Conservation (phyloP, 2,888 invertebrate species). For the Ectemnius lituratus region DNA sequence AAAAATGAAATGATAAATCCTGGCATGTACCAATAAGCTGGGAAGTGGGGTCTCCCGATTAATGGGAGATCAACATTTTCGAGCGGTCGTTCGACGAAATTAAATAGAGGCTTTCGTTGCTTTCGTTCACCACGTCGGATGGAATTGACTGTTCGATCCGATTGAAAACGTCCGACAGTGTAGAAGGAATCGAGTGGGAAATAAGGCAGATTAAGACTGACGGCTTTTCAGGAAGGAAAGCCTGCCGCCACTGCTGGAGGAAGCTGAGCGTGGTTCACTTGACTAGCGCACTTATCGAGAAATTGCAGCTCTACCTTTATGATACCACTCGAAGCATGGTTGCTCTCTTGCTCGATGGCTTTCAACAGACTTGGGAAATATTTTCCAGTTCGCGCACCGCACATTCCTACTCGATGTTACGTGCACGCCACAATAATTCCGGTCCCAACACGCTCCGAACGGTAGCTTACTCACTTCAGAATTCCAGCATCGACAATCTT, state of each 20-base stretch:
- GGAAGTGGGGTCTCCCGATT: background rate
- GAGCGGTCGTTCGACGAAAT: constrained; percentile 19
- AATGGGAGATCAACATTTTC: background rate
- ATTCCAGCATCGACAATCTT: no score
- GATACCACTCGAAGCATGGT: constrained; percentile 36
- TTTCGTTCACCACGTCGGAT: constrained; percentile 7
- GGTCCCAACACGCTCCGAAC: no score
- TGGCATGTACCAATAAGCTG: background rate
- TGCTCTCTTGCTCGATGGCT: constrained; percentile 10
- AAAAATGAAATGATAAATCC: constrained; percentile 1
- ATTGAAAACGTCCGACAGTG: constrained; percentile 18
- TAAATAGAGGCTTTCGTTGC: constrained; percentile 16
- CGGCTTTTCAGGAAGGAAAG: constrained; percentile 43
- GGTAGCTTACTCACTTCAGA: no score
- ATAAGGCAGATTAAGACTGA: constrained; percentile 54
- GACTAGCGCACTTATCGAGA: constrained; percentile 40
- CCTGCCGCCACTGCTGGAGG: constrained; percentile 10
- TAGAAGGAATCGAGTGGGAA: constrained; percentile 27
- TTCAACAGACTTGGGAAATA: constrained; percentile 37
- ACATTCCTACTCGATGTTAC: constrained; percentile 10
- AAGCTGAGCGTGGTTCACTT: constrained; percentile 30
- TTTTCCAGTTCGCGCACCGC: constrained; percentile 34
- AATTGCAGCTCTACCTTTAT: constrained; percentile 42
- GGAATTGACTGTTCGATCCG: constrained; percentile 21
- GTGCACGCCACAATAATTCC: background rate